Evolutionary conservation across 2,888 invertebrate species (phyloP), one percentile per base, ranked within the genome.

Genomic region (Zootermopsis nevadensis): DNA sequence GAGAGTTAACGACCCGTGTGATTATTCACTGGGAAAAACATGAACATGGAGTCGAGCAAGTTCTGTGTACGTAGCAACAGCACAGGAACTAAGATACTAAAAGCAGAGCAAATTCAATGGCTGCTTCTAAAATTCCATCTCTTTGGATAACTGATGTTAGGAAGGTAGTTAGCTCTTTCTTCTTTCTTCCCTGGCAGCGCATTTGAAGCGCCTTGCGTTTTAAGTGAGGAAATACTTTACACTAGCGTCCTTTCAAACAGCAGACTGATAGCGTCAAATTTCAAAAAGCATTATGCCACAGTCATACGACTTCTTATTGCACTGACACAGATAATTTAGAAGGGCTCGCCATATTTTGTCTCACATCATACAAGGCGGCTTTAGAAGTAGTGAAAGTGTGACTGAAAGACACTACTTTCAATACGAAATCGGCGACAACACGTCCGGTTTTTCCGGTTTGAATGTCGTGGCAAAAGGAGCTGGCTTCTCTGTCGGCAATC

Each of bases 1-100:
- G 81, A 24, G 77, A 83, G 83, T 83, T 82, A 83, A 83, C 83
- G 83, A 83, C 69, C 83, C 82, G 79, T 83, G 81, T 82, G 83
- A 83, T 83, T 83, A 83, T 83, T 81, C 83, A 83, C 66, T 81
- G 77, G 69, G 79, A 79, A 77, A 79, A 82, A 82, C 82, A 77
- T 77, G 79, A 82, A 79, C 82, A 82, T 38, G 42, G 66, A 69
- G 77, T 30, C 48, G 31, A 53, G 35, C 66, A 79, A 66, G 60
- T 60, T 33, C 35, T 60, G 66, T 42, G 22, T 33, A 76, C 42
- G 66, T 42, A 77, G 31, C 38, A 60, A 60, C 35, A 35, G 33
- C 79, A 79, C 35, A 66, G 30, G 77, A 33, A 33, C 77, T 79
- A 55, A 30, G 77, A 79, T 55, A 30, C 74, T 74, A 74, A 74